phyloP scores from a whole-genome alignment of 92 coral and sea anemone genomes.

The Isaurus tuberculatus region DNA sequence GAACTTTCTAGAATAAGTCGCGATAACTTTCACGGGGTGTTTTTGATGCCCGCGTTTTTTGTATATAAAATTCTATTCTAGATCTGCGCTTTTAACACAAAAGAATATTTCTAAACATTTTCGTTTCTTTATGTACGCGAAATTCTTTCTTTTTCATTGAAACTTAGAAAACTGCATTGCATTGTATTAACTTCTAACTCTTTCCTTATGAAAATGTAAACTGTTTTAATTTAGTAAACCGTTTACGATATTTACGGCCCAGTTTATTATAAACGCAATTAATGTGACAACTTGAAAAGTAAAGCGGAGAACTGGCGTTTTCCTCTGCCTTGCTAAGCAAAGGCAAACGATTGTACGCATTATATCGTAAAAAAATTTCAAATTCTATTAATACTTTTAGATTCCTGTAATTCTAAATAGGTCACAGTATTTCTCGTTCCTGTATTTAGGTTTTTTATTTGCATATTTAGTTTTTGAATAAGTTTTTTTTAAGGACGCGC shows the following conservation, averaged over 20 bases:
- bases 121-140: too few species aligned
- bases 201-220: not conserved
- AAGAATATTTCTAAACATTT: too few species aligned
- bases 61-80: too few species aligned
- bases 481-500: slow-evolving; percentile 1
- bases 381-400: not conserved
- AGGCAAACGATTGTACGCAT: not conserved
- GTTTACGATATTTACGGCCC: not conserved
- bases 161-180: too few species aligned
- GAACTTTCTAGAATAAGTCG: too few species aligned
- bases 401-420: not conserved
- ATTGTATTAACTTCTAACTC: too few species aligned
- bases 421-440: not conserved
- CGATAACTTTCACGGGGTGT: too few species aligned
- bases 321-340: not conserved
- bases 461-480: not conserved
- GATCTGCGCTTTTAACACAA: too few species aligned
- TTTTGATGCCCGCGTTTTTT: too few species aligned
- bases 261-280: not conserved
- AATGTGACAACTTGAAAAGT: not conserved
- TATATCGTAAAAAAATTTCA: not conserved
- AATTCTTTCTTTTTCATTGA: too few species aligned
- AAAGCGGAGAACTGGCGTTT: not conserved
- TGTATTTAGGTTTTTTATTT: not conserved
- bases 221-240: not conserved